Conservation (phyloP, 2,113 vertebrate genomes). For the Hipposideros armiger region DNA sequence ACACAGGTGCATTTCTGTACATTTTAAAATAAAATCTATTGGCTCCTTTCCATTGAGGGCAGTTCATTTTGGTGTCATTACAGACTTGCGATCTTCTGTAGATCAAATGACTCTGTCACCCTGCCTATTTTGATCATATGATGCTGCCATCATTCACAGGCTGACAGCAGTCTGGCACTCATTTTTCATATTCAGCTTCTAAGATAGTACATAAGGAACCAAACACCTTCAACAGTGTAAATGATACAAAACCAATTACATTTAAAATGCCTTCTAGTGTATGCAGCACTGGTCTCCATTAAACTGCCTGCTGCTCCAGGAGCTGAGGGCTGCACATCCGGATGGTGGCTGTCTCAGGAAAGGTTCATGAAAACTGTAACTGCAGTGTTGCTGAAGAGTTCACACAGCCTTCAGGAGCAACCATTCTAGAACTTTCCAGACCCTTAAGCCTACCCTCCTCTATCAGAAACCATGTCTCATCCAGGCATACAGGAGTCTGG, state of each 20-base stretch:
- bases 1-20: not conserved
- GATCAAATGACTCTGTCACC: slow-evolving; percentile 56
- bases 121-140: slow-evolving; percentile 65
- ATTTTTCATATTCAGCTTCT: slow-evolving; percentile 34
- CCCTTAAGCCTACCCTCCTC: not conserved
- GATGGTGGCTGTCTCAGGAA: not conserved
- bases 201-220: not conserved
- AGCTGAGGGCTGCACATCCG: not conserved
- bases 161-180: not conserved
- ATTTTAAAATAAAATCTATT: not conserved
- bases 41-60: not conserved
- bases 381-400: not conserved
- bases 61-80: slow-evolving; percentile 13
- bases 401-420: not conserved
- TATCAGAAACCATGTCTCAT: too few relatives aligned
- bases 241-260: not conserved
- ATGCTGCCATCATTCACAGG: not conserved
- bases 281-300: not conserved
- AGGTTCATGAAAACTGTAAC: fast-evolving
- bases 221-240: not conserved
- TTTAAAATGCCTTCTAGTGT: not conserved
- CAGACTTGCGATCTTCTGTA: not conserved
- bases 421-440: not conserved
- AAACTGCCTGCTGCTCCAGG: not conserved
- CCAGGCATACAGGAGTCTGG: not conserved